phyloP scores from a whole-genome alignment of 2,113 vertebrate genomes.

The Menidia beryllina region DNA sequence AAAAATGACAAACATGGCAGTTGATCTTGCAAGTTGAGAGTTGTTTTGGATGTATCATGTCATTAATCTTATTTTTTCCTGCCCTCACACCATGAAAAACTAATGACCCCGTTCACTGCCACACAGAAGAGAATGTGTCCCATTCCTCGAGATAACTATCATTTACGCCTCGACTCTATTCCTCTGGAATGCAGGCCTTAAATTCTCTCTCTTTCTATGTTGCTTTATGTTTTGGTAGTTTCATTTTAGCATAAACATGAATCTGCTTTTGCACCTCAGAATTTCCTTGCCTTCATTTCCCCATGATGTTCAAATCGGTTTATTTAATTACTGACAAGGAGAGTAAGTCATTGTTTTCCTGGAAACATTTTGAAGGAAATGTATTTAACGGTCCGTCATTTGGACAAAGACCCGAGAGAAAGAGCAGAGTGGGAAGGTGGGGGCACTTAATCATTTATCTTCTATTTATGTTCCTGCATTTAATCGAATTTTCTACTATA shows the following conservation, averaged over 20 bases:
- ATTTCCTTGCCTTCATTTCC: slow-evolving; percentile 16
- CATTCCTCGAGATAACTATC: slow-evolving; percentile 18
- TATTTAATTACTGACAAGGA: slow-evolving; percentile 20
- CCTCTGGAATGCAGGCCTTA: background rate
- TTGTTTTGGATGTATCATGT: slow-evolving; percentile 10
- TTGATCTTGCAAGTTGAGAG: slow-evolving; percentile 1
- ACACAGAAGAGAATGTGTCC: background rate
- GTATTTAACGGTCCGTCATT: slow-evolving; percentile 24
- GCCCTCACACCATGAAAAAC: slow-evolving; percentile 46
- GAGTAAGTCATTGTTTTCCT: slow-evolving; percentile 14
- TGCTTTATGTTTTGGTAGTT: background rate
- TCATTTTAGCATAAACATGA: slow-evolving; percentile 3
- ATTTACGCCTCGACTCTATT: slow-evolving; percentile 23
- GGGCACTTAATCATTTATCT: slow-evolving; percentile 62
- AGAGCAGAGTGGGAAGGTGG: slow-evolving; percentile 30
- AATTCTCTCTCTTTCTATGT: background rate
- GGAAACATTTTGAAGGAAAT: slow-evolving; percentile 31
- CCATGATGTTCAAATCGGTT: slow-evolving; percentile 1
- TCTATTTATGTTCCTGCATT: slow-evolving; percentile 72
- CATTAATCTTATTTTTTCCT: slow-evolving; percentile 59
- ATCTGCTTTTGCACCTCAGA: background rate
- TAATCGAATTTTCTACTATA: slow-evolving; percentile 77
- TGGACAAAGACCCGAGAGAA: slow-evolving; percentile 33
- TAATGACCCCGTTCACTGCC: slow-evolving; percentile 33
- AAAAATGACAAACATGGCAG: background rate